A percentile compares a stretch with the other conserved stretches of the same genome.
These are phyloP conservation scores for Rhyacophila evoluta DNA, from an alignment of 2,888 invertebrate species.

Conservation along the genomic window DNA sequence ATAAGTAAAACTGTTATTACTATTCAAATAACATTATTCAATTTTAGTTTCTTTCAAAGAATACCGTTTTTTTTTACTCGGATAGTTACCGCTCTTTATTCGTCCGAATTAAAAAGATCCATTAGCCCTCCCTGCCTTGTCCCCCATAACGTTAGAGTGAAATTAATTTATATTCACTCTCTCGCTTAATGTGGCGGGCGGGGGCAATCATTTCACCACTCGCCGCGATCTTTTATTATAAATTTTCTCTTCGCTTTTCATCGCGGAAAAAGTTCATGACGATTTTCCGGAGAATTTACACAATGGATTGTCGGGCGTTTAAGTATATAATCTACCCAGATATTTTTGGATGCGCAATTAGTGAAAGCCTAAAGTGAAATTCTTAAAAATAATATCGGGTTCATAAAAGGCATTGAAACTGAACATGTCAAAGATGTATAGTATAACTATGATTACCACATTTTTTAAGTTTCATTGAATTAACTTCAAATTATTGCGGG, in stretches of 20 bases:
- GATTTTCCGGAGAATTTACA: constrained; percentile 1
- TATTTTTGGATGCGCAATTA: not conserved
- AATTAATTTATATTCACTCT: constrained; percentile 22
- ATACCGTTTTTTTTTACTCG: too few species aligned
- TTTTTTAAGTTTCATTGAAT: too few species aligned
- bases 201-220: not conserved
- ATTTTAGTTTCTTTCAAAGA: too few species aligned
- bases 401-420: too few species aligned
- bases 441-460: too few species aligned
- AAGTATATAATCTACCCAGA: not conserved
- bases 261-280: constrained; percentile 16
- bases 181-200: not conserved
- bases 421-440: too few species aligned
- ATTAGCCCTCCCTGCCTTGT: not conserved
- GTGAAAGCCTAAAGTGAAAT: not conserved
- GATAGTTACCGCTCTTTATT: not conserved
- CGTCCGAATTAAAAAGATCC: constrained; percentile 5
- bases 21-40: too few species aligned
- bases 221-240: constrained; percentile 7
- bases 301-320: not conserved
- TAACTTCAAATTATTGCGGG: too few species aligned
- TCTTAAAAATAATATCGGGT: too few species aligned
- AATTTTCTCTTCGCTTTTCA: not conserved
- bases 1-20: too few species aligned
- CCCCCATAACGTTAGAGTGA: not conserved